Evolutionary conservation across 2,797 vertebrate genomes (phyloP), one percentile per base, ranked within the genome.

Genomic region (Alosa sapidissima): DNA sequence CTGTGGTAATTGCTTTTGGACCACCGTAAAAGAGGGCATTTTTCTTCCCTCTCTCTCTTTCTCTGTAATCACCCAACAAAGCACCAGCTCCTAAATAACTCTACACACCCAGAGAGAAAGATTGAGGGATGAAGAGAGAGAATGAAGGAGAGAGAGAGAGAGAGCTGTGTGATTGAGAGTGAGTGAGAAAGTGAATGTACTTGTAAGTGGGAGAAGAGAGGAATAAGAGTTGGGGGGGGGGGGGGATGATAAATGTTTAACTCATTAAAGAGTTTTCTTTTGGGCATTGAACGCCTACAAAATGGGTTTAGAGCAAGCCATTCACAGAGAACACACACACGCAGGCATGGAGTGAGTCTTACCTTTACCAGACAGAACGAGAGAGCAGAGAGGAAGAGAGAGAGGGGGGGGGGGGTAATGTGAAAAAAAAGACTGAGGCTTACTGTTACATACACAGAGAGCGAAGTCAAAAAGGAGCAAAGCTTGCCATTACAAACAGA

Each of bases 1-100:
- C n/a, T 62, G n/a, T 62, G 60, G 60, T 62, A 62, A 62, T 62
- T 62, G 60, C 60, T 62, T 24, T 62, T 62, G 60, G 60, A 62
- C 60, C 60, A 9, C 60, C 6, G n/a, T 47, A 68, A 62, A 21
- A 36, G 36, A 48, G 0, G 10, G 19, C 9, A 45, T 58, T 24
- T 33, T 16, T 60, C 55, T 16, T 60, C 41, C 14, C 24, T 83
- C 47, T 33, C 0, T 62, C 82, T 62, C 6, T 24, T 14, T 55
- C 28, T 55, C 60, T 62, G 60, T 62, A 62, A 62, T 62, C n/a
- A 62, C 60, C 8, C 28, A 62, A 62, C 60, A 62, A 62, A 24
- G n/a, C 60, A 62, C 60, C 60, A 62, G 60, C n/a, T 62, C 60
- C 60, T n/a, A 62, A 24, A 62, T 24, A 28, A 60, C 58, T 60